phyloP scores from a whole-genome alignment of 1,140 invertebrate genomes.

The Nebria ingens region DNA sequence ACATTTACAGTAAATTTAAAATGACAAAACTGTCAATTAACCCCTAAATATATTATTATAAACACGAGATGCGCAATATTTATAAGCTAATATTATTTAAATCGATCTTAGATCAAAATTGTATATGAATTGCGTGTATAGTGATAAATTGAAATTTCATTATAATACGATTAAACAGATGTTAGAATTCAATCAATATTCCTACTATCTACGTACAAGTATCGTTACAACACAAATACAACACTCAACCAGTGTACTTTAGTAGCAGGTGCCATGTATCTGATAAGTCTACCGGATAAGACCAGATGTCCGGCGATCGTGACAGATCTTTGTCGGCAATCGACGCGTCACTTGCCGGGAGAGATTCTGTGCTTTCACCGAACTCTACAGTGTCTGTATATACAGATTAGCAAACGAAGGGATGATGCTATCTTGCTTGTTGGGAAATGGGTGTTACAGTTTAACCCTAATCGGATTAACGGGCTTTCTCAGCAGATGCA shows the following conservation, averaged over 20 bases:
- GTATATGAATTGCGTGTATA: too few species aligned
- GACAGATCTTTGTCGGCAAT: background rate
- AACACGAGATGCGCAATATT: too few species aligned
- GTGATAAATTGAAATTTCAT: too few species aligned
- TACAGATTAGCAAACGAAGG: background rate
- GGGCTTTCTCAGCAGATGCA: background rate
- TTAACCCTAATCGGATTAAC: conserved; percentile 9
- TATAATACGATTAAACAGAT: background rate
- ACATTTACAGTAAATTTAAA: too few species aligned
- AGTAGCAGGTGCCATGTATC: background rate
- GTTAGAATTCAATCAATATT: background rate
- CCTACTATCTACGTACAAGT: background rate
- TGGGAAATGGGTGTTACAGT: conserved; percentile 1
- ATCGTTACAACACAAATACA: background rate
- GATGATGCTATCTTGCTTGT: background rate
- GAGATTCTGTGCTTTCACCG: background rate
- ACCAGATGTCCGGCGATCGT: conserved; percentile 3
- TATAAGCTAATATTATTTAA: too few species aligned
- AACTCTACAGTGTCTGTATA: background rate
- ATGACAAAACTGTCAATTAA: too few species aligned
- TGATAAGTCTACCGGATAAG: too few species aligned
- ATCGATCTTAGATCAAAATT: too few species aligned
- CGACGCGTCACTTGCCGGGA: background rate
- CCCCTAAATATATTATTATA: too few species aligned
- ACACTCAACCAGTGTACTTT: background rate